A percentile compares a stretch with the other conserved stretches of the same genome.
phyloP scores from a whole-genome alignment of 1,140 invertebrate genomes.

The Hypsibius dujardini region DNA sequence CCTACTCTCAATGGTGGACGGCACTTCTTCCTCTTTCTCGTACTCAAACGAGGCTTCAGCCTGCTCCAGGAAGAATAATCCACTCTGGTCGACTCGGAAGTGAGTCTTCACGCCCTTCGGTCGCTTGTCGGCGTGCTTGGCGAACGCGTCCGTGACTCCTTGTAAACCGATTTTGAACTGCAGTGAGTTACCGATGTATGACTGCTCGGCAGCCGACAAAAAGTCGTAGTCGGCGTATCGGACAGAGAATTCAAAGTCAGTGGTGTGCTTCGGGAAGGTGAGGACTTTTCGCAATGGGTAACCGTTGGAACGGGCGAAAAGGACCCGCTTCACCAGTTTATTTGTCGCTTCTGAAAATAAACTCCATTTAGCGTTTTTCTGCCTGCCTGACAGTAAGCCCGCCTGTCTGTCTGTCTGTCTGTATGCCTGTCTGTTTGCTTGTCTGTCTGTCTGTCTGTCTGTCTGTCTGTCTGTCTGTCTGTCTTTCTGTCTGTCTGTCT shows the following conservation, averaged over 20 bases:
- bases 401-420: no score
- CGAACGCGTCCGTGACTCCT: conserved; percentile 59
- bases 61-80: conserved; percentile 57
- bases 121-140: conserved; percentile 54
- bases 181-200: conserved; percentile 26
- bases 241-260: conserved; percentile 75
- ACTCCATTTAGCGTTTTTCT: no score
- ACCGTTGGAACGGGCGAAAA: conserved; percentile 77
- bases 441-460: no score
- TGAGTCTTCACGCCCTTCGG: conserved; percentile 93
- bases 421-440: no score
- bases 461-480: no score
- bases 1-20: conserved; percentile 21
- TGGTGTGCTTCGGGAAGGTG: conserved; percentile 80
- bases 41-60: conserved; percentile 77
- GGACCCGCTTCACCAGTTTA: conserved; percentile 58
- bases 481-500: no score
- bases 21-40: conserved; percentile 34
- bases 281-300: conserved; percentile 96
- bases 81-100: conserved; percentile 85
- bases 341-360: conserved; percentile 26
- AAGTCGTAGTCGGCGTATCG: conserved; percentile 69
- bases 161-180: conserved; percentile 45
- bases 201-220: conserved; percentile 48
- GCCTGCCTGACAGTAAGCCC: no score